Evolutionary conservation across 2,888 invertebrate species (phyloP).

Genomic region (Onchidella celtica): DNA sequence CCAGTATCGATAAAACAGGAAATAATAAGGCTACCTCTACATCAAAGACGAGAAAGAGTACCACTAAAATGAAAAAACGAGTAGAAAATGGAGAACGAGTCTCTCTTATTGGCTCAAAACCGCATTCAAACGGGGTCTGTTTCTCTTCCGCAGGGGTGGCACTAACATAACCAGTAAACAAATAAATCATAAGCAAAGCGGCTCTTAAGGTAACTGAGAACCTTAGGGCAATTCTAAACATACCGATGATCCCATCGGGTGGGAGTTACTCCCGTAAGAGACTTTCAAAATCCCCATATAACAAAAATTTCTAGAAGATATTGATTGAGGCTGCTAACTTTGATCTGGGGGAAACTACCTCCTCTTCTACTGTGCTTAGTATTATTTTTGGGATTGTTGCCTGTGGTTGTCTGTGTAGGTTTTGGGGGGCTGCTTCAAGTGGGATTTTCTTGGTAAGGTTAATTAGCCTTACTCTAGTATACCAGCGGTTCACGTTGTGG

Average conservation of each 20-base stretch:
- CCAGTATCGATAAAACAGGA: not conserved
- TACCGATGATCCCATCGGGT: not conserved
- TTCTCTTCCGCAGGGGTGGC: too few relatives aligned
- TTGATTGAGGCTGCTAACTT: constrained; percentile 19
- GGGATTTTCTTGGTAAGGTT: too few relatives aligned
- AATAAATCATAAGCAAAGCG: too few relatives aligned
- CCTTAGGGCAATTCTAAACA: not conserved
- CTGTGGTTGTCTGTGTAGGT: too few relatives aligned
- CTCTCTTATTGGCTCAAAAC: not conserved
- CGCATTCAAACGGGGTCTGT: too few relatives aligned
- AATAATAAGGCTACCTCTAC: not conserved
- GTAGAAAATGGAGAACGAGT: not conserved
- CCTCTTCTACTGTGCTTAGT: not conserved
- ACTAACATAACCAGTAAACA: too few relatives aligned
- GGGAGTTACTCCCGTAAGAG: not conserved
- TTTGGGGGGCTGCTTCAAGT: too few relatives aligned
- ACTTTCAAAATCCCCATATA: not conserved
- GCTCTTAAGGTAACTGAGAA: not conserved
- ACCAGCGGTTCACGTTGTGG: too few relatives aligned
- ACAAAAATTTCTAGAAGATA: not conserved
- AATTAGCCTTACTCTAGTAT: too few relatives aligned
- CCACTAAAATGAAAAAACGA: constrained; percentile 1
- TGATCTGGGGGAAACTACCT: not conserved
- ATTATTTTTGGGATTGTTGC: not conserved
- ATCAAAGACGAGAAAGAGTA: constrained; percentile 12